Evolutionary conservation across 2,113 vertebrate species (phyloP).

Genomic region (Myrmecobius fasciatus): DNA sequence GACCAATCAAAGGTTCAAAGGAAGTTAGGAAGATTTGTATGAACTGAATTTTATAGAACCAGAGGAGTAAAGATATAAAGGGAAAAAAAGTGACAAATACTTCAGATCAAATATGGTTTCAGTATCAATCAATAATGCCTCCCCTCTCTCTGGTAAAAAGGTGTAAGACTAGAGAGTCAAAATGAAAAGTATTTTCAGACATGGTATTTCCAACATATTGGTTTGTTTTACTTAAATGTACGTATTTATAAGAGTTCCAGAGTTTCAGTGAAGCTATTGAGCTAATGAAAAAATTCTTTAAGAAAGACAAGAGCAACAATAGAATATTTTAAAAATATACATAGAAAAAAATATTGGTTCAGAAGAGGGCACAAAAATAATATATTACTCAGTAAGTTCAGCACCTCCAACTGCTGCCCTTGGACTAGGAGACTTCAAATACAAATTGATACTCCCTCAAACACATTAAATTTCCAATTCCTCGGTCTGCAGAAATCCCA

Average conservation of each 20-base stretch:
- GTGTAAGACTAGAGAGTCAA: no score
- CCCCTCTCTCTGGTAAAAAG: no score
- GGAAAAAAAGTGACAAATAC: not conserved
- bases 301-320: not conserved
- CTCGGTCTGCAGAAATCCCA: not conserved
- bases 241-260: not conserved
- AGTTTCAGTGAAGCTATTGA: no score
- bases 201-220: not conserved
- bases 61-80: no score
- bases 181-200: not conserved
- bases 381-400: not conserved
- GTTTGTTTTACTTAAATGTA: not conserved
- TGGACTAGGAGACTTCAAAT: not conserved
- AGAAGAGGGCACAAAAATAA: not conserved
- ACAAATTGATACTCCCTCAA: not conserved
- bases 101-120: not conserved
- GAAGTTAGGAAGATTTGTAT: not conserved
- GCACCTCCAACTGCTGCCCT: not conserved
- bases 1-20: not conserved
- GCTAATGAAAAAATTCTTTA: no score
- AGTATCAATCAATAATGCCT: no score
- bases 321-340: not conserved
- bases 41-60: not conserved
- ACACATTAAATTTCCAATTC: not conserved
- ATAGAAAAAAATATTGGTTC: not conserved